These are phyloP conservation scores for Drosophila anomalata DNA, from an alignment of 2,888 invertebrate species.

Conservation along the genomic window DNA sequence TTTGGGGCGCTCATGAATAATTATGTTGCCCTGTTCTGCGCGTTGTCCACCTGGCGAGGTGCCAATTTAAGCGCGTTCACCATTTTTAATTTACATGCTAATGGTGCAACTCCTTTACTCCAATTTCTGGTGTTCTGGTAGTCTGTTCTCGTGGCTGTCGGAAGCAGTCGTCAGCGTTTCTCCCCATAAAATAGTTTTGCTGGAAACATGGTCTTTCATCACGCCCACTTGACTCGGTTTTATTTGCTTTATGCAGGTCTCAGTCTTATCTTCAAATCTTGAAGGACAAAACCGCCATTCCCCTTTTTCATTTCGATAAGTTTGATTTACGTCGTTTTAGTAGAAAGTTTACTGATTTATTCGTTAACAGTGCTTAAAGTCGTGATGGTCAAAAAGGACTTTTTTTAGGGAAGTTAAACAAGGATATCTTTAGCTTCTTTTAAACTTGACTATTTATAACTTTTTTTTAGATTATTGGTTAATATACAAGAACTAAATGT, in stretches of 20 bases:
- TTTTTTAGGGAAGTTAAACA: neutral
- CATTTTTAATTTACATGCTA: constrained; percentile 71
- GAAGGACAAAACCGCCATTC: neutral
- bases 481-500: no score
- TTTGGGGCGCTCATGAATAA: constrained; percentile 70
- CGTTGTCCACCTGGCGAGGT: constrained; percentile 44
- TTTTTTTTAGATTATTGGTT: no score
- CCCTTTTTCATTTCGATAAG: constrained; percentile 35
- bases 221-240: constrained; percentile 46
- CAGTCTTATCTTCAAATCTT: constrained; percentile 34
- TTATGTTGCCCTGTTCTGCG: constrained; percentile 59
- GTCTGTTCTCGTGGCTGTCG: constrained; percentile 25
- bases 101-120: constrained; percentile 40
- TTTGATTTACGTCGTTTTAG: constrained; percentile 36
- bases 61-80: constrained; percentile 62
- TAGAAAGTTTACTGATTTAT: constrained; percentile 38
- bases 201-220: constrained; percentile 46
- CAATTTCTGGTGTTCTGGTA: neutral
- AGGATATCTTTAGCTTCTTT: neutral
- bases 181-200: constrained; percentile 44
- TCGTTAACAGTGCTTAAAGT: constrained; percentile 17
- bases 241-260: constrained; percentile 33
- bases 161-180: constrained; percentile 34
- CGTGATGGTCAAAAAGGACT: neutral
- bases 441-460: neutral